phyloP scores from a whole-genome alignment of 1,140 invertebrate genomes.

The Saxidomus purpurata region DNA sequence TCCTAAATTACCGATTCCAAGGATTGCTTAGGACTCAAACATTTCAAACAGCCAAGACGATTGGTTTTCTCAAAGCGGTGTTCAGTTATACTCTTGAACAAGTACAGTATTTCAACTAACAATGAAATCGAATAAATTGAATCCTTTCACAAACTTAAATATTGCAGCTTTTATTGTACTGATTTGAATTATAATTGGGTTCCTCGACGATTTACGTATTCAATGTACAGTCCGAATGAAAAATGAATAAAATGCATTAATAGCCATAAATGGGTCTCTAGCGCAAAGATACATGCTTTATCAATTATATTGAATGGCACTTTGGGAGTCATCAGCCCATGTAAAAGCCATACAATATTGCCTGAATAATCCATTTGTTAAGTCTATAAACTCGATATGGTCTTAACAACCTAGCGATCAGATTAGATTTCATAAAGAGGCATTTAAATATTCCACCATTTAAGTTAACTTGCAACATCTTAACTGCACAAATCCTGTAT shows the following conservation, averaged over 20 bases:
- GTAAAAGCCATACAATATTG: slow-evolving; percentile 14
- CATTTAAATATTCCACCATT: neutral
- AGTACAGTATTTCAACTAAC: neutral
- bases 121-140: neutral
- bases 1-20: too few relatives aligned
- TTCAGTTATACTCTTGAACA: too few relatives aligned
- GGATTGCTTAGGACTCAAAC: too few relatives aligned
- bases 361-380: neutral
- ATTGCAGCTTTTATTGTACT: neutral
- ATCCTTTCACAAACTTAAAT: too few relatives aligned
- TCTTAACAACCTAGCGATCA: slow-evolving; percentile 39
- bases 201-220: too few relatives aligned
- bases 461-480: too few relatives aligned
- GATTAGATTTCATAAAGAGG: neutral
- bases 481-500: too few relatives aligned
- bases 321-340: neutral
- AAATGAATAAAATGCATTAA: neutral
- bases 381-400: neutral
- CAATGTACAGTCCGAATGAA: neutral
- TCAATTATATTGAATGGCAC: neutral
- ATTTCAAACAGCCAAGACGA: too few relatives aligned
- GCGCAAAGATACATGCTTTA: neutral
- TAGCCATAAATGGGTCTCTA: neutral
- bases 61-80: too few relatives aligned
- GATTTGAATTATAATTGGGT: neutral